A percentile compares a stretch with the other conserved stretches of the same genome.
These are phyloP conservation scores for Aradus depressus DNA, from an alignment of 2,888 invertebrate species.

Conservation along the genomic window DNA sequence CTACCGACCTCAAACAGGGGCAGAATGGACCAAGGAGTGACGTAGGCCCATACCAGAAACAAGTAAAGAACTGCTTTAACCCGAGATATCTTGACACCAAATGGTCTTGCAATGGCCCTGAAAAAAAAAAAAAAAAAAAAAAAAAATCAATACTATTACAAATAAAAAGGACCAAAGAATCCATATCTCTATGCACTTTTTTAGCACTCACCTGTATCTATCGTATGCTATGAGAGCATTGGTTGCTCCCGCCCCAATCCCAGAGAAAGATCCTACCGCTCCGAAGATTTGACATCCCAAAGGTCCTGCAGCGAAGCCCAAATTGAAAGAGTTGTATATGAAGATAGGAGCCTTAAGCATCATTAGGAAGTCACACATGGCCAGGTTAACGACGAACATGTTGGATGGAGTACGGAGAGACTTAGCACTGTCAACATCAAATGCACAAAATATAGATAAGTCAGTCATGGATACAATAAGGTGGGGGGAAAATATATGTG, in stretches of 20 bases:
- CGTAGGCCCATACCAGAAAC: slow-evolving; percentile 59
- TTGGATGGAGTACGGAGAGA: slow-evolving; percentile 68
- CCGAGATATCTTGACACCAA: slow-evolving; percentile 67
- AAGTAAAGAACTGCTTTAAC: slow-evolving; percentile 71
- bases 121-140: slow-evolving; percentile 31
- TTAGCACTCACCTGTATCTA: slow-evolving; percentile 45
- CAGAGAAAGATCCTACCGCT: slow-evolving; percentile 63
- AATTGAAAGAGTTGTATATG: slow-evolving; percentile 70
- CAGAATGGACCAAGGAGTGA: slow-evolving; percentile 68
- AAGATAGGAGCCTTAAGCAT: slow-evolving; percentile 77
- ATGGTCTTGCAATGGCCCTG: slow-evolving; percentile 67
- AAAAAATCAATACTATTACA: not conserved
- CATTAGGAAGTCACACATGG: slow-evolving; percentile 75
- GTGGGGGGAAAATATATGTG: too few species aligned
- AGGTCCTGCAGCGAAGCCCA: slow-evolving; percentile 62
- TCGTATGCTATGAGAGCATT: slow-evolving; percentile 81
- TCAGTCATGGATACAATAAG: too few species aligned
- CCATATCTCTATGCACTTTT: too few species aligned
- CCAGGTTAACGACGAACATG: slow-evolving; percentile 70
- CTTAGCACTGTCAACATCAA: slow-evolving; percentile 46
- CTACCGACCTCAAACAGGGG: slow-evolving; percentile 77
- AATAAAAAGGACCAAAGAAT: too few species aligned
- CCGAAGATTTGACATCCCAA: slow-evolving; percentile 66
- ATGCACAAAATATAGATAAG: not conserved
- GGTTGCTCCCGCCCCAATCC: slow-evolving; percentile 67